Evolutionary conservation across 2,113 vertebrate genomes (phyloP).

Genomic region (Ophthalmolycus amberensis): DNA sequence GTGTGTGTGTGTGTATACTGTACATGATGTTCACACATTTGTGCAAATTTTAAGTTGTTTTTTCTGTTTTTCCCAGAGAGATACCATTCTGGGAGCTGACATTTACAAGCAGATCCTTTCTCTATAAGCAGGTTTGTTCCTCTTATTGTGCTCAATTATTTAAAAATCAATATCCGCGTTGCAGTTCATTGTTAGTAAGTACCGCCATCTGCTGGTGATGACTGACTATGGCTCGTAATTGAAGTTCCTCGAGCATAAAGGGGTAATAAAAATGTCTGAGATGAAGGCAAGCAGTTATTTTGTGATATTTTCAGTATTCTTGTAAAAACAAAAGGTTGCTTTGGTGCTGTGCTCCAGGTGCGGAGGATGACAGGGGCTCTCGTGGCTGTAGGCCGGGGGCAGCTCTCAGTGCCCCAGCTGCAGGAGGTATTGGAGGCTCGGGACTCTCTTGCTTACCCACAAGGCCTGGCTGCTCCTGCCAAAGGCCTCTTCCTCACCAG

Average conservation of each 20-base stretch:
- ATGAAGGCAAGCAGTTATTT: background rate
- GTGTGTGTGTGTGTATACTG: background rate
- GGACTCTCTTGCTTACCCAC: slow-evolving; percentile 83
- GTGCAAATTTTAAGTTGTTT: background rate
- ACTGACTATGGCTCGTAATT: background rate
- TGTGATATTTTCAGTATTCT: background rate
- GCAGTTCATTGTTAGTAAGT: background rate
- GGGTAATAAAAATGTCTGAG: background rate
- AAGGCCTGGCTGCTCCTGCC: slow-evolving; percentile 82
- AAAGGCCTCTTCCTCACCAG: slow-evolving; percentile 88
- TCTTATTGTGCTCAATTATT: background rate
- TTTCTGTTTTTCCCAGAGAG: slow-evolving; percentile 71
- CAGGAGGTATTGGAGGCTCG: slow-evolving; percentile 83
- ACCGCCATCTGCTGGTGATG: slow-evolving; percentile 69
- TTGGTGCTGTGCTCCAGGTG: slow-evolving; percentile 80
- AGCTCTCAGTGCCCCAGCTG: slow-evolving; percentile 77
- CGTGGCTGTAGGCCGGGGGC: slow-evolving; percentile 88
- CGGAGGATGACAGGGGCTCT: slow-evolving; percentile 90
- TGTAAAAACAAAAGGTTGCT: background rate
- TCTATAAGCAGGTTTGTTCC: slow-evolving; percentile 89
- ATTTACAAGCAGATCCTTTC: slow-evolving; percentile 89
- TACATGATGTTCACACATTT: background rate
- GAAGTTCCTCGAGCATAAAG: background rate
- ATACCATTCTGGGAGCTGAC: slow-evolving; percentile 88
- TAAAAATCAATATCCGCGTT: background rate